Percentiles rank a stretch among this genome's conserved stretches.
These are phyloP conservation scores for Strigamia crassipes DNA, from an alignment of 2,888 invertebrate species.

Conservation along the genomic window DNA sequence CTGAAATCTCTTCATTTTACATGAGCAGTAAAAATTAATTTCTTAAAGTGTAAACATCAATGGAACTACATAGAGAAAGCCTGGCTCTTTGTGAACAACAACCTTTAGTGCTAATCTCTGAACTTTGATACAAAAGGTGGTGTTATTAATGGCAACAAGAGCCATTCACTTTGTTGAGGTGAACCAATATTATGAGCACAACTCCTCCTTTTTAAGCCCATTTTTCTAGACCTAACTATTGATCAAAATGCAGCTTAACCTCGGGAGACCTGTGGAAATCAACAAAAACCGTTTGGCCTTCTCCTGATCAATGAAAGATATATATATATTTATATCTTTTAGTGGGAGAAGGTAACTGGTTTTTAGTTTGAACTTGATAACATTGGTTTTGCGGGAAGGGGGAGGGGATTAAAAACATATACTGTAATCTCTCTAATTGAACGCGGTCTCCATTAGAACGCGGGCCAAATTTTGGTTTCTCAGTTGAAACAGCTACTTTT, in stretches of 20 bases:
- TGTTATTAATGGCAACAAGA: conserved; percentile 7
- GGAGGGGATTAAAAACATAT: too few species aligned
- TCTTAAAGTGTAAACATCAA: conserved; percentile 13
- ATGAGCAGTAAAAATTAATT: neutral
- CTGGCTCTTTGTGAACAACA: neutral
- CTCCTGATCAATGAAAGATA: neutral
- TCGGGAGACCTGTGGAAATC: neutral
- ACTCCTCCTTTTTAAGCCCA: neutral
- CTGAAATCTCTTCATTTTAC: neutral
- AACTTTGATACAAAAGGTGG: conserved; percentile 11
- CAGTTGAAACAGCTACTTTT: too few species aligned
- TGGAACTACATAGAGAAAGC: neutral
- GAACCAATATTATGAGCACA: neutral
- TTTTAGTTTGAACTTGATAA: too few species aligned
- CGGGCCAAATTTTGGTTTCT: too few species aligned
- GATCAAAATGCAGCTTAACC: neutral
- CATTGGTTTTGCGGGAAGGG: too few species aligned
- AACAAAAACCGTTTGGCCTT: neutral
- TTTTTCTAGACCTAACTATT: conserved; percentile 17
- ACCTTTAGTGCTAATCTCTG: neutral
- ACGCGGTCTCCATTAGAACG: too few species aligned
- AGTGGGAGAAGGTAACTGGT: neutral
- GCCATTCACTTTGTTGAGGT: neutral
- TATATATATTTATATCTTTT: neutral
- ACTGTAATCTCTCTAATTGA: too few species aligned